Evolutionary conservation across 1,140 invertebrate genomes (phyloP), one percentile per base, ranked within the genome.

Genomic region (Plodia interpunctella): DNA sequence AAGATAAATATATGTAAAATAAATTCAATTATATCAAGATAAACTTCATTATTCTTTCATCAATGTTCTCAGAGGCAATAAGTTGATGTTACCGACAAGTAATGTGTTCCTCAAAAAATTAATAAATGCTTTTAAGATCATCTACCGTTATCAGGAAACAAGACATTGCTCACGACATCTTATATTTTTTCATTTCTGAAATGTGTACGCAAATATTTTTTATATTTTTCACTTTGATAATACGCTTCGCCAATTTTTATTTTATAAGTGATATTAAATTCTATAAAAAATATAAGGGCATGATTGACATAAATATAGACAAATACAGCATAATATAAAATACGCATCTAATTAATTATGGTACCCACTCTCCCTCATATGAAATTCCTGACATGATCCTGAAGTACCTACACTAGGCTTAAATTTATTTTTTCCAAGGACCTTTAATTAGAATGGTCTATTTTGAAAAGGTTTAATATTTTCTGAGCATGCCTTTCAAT

Each of bases 71-170:
- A 10, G n/a, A 44, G 38, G 6, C 38, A 44, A 44, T 44, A 15
- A 6, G 13, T 11, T n/a, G 13, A n/a, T 44, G 13, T 44, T 15
- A 3, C 38, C 30, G 11, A 10, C n/a, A 32, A 32, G n/a, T 44
- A 44, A 44, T 17, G 15, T 44, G 1, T 44, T 44, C 15, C 38
- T 15, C 38, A 17, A 44, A 53, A 53, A 53, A 25, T 53, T 9
- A 28, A 53, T 53, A 53, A 53, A 25, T 53, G 20, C 20, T 53
- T 53, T 53, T 53, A 53, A 53, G 51, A 53, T 53, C 19, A 53
- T 51, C 18, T 20, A 20, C 51, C 25, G 9, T 21, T 53, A 21
- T n/a, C 19, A n/a, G 17, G 20, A 10, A 0, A 51, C 17, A n/a
- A 21, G 51, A 6, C 38, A 44, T 44, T 44, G 38, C 15, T 44